Conservation (phyloP, 2,113 vertebrate genomes). For the Cathartes aura region DNA sequence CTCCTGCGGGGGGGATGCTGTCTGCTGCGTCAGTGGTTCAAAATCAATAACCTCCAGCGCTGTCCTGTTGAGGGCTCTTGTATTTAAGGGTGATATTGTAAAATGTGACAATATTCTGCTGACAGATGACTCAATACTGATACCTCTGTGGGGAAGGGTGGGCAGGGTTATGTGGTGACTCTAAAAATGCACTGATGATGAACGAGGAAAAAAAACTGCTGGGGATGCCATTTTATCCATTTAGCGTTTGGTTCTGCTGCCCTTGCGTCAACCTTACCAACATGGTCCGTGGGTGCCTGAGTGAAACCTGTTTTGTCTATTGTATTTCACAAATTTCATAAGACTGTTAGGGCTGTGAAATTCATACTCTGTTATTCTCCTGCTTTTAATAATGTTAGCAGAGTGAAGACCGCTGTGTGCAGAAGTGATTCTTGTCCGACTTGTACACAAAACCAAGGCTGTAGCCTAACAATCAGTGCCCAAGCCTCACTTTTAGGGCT, state of each 20-base stretch:
- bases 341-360: not conserved
- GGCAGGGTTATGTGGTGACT: not conserved
- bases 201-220: not conserved
- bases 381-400: not conserved
- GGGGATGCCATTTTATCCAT: not conserved
- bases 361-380: not conserved
- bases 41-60: constrained; percentile 42
- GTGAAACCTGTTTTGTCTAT: not conserved
- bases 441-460: not conserved
- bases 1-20: constrained; percentile 11
- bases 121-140: not conserved
- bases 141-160: not conserved
- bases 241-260: not conserved
- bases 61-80: not conserved
- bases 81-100: constrained; percentile 41
- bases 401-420: not conserved
- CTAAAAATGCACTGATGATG: not conserved
- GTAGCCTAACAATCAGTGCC: not conserved
- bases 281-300: fast-evolving
- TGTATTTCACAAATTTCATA: not conserved
- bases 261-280: not conserved
- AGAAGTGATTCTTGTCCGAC: not conserved
- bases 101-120: constrained; percentile 62
- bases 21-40: constrained; percentile 54
- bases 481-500: not conserved